Percentiles rank a stretch among this genome's conserved stretches.
Conservation (phyloP, 2,888 invertebrate genomes). For the Panzeria rudis region DNA sequence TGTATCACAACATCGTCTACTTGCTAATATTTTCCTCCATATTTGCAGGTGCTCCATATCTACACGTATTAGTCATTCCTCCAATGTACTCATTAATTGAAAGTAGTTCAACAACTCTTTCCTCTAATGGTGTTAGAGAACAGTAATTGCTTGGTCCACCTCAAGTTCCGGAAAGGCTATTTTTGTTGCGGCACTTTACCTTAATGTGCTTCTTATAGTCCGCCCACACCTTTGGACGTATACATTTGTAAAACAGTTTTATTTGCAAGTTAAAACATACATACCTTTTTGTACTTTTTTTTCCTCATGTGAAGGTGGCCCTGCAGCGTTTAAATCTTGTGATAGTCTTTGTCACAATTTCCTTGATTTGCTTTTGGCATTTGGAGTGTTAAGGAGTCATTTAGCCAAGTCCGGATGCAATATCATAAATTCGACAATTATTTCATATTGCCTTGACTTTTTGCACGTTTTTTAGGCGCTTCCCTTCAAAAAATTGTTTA, state of each 20-base stretch:
- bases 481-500: too few relatives aligned
- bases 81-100: not conserved
- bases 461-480: too few relatives aligned
- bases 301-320: too few relatives aligned
- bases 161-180: slow-evolving; percentile 52
- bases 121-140: slow-evolving; percentile 43
- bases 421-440: too few relatives aligned
- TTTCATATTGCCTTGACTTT: too few relatives aligned
- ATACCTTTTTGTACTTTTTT: not conserved
- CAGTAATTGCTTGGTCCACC: slow-evolving; percentile 45
- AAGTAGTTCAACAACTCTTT: slow-evolving; percentile 16
- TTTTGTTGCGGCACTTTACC: slow-evolving; percentile 39
- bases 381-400: too few relatives aligned
- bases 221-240: slow-evolving; percentile 37
- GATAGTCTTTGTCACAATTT: too few relatives aligned
- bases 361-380: too few relatives aligned
- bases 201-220: slow-evolving; percentile 56
- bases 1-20: too few relatives aligned
- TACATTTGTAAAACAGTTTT: not conserved
- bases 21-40: not conserved
- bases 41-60: not conserved
- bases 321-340: too few relatives aligned
- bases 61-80: slow-evolving; percentile 6
- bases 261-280: not conserved
- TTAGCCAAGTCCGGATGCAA: too few relatives aligned